These are phyloP conservation scores for Parnassius apollo DNA, from an alignment of 2,888 invertebrate genomes.

Conservation along the genomic window DNA sequence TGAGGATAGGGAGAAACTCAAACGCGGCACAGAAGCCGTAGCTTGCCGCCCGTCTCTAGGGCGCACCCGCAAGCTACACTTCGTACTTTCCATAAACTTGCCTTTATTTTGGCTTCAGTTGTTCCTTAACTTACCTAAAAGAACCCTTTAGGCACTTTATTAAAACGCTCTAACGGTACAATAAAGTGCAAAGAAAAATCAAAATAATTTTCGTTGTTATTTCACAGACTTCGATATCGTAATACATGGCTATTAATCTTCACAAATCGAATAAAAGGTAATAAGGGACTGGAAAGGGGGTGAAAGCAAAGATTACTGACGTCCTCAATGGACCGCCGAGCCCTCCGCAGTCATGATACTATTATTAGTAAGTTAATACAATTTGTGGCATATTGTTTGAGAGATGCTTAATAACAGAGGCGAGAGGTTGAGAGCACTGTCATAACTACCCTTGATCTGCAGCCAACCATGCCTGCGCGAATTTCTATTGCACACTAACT, in stretches of 20 bases:
- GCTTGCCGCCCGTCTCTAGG: constrained; percentile 34
- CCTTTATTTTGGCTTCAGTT: constrained; percentile 42
- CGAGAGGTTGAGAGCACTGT: constrained; percentile 66
- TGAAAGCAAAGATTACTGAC: constrained; percentile 64
- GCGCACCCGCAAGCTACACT: constrained; percentile 30
- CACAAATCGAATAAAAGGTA: constrained; percentile 71
- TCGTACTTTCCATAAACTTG: constrained; percentile 37
- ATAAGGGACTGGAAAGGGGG: constrained; percentile 54
- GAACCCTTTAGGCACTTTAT: constrained; percentile 32
- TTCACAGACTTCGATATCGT: not conserved
- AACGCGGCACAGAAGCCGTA: constrained; percentile 48
- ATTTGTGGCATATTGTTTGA: constrained; percentile 80
- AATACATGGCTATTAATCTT: constrained; percentile 64
- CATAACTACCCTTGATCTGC: constrained; percentile 67
- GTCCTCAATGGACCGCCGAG: constrained; percentile 62
- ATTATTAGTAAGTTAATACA: constrained; percentile 81
- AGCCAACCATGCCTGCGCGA: constrained; percentile 37
- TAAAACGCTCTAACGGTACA: not conserved
- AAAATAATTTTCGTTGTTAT: too few relatives aligned
- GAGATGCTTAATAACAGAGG: constrained; percentile 76
- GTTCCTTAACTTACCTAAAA: constrained; percentile 30
- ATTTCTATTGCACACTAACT: constrained; percentile 40
- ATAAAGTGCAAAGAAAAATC: not conserved
- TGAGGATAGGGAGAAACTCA: constrained; percentile 46
- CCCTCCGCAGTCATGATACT: constrained; percentile 69